These are phyloP conservation scores for Bubo blakistoni DNA, from an alignment of 2,113 vertebrate genomes.

Conservation along the genomic window DNA sequence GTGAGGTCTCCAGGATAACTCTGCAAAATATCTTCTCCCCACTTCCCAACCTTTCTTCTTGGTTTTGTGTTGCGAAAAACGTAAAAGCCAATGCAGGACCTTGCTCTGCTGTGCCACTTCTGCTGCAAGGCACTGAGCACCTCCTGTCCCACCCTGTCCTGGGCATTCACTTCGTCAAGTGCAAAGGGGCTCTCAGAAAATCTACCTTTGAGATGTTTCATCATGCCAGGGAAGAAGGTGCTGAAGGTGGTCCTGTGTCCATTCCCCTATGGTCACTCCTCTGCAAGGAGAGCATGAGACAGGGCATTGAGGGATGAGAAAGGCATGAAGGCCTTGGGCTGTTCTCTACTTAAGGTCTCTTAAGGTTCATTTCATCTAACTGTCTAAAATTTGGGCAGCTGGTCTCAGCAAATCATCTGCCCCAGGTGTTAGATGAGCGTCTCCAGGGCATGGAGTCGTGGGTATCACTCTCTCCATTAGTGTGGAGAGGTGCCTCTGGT, in stretches of 20 bases:
- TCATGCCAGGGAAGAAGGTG: not conserved
- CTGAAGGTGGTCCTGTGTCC: not conserved
- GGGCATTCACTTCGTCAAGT: fast-evolving
- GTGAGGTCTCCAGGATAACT: not conserved
- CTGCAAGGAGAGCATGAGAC: fast-evolving
- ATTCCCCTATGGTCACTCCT: not conserved
- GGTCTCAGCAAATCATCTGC: not conserved
- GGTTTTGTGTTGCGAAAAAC: not conserved
- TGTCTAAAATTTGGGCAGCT: not conserved
- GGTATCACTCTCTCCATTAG: not conserved
- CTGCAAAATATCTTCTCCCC: not conserved
- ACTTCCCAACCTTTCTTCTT: not conserved
- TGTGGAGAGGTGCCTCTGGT: not conserved
- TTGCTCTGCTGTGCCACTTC: not conserved
- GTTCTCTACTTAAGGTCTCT: not conserved
- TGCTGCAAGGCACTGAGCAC: not conserved
- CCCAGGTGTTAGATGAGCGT: not conserved
- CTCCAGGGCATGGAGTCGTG: not conserved
- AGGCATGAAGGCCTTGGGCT: not conserved
- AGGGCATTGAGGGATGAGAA: not conserved
- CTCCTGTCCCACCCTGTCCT: not conserved
- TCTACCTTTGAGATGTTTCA: not conserved
- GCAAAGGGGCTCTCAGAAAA: not conserved
- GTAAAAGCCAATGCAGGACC: not conserved
- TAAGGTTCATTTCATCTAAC: not conserved